These are phyloP conservation scores for Cantharis nigra DNA, from an alignment of 2,888 invertebrate genomes.

Conservation along the genomic window DNA sequence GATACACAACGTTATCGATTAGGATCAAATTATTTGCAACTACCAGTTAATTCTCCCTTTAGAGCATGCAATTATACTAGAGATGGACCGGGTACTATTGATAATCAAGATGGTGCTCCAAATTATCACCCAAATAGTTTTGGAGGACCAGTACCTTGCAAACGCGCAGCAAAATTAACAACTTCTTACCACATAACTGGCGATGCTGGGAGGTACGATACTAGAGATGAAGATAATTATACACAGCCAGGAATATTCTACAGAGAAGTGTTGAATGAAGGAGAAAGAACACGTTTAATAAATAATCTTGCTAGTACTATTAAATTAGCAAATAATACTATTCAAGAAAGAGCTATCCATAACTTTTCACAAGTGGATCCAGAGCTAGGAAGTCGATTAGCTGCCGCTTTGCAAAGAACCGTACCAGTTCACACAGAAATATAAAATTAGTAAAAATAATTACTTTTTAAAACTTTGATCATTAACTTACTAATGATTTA, in stretches of 20 bases:
- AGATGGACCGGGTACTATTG: slow-evolving; percentile 78
- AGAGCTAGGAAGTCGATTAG: slow-evolving; percentile 75
- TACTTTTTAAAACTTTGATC: neutral
- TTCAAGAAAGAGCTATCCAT: slow-evolving; percentile 56
- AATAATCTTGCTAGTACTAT: slow-evolving; percentile 81
- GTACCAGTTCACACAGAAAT: neutral
- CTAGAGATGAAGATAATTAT: slow-evolving; percentile 88
- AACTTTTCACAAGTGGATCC: slow-evolving; percentile 81
- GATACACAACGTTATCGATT: slow-evolving; percentile 92
- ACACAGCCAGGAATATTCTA: slow-evolving; percentile 82
- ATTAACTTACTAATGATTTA: no score
- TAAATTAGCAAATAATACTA: slow-evolving; percentile 71
- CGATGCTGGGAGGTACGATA: slow-evolving; percentile 79
- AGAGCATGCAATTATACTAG: slow-evolving; percentile 80
- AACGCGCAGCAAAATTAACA: slow-evolving; percentile 64
- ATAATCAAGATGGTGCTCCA: slow-evolving; percentile 88
- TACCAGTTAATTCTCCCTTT: slow-evolving; percentile 94
- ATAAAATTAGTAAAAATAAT: neutral
- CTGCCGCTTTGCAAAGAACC: slow-evolving; percentile 54
- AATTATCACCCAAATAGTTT: slow-evolving; percentile 98
- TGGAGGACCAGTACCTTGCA: slow-evolving; percentile 78
- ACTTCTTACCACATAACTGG: slow-evolving; percentile 67
- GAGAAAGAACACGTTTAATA: slow-evolving; percentile 71
- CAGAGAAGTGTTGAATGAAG: slow-evolving; percentile 75
- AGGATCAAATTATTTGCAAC: slow-evolving; percentile 87